Conservation (phyloP, 2,888 invertebrate genomes). For the Ferrisia virgata region DNA sequence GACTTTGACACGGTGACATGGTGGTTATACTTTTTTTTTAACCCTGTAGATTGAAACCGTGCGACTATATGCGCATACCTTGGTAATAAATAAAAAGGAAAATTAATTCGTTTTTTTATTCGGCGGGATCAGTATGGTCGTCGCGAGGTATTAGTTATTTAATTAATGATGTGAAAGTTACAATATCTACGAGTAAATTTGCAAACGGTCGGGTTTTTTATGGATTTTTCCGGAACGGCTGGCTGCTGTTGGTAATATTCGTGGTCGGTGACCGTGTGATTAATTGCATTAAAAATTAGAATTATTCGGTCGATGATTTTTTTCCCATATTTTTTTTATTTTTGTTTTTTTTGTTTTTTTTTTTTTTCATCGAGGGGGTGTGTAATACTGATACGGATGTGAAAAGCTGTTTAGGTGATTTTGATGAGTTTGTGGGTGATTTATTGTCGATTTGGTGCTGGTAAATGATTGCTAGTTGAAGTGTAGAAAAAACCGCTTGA, state of each 20-base stretch:
- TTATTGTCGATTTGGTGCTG: too few species aligned
- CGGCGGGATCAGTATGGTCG: background rate
- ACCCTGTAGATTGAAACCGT: background rate
- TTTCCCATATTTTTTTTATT: too few species aligned
- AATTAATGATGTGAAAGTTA: constrained; percentile 24
- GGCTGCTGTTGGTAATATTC: background rate
- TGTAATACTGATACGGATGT: background rate
- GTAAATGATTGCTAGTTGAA: too few species aligned
- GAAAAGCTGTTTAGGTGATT: background rate
- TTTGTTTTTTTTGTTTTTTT: too few species aligned
- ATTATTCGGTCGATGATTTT: background rate
- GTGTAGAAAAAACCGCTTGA: too few species aligned
- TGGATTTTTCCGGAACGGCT: background rate
- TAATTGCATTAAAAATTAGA: background rate
- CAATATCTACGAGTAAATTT: constrained; percentile 9
- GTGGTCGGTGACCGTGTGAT: background rate
- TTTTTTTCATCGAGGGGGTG: too few species aligned
- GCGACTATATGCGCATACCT: too few species aligned
- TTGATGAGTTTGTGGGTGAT: too few species aligned
- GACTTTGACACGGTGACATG: constrained; percentile 8
- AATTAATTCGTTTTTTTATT: constrained; percentile 17
- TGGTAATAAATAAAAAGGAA: background rate
- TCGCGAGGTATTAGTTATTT: constrained; percentile 3
- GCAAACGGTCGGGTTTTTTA: background rate
- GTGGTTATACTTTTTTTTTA: background rate